These are phyloP conservation scores for Fringilla coelebs DNA, from an alignment of 2,797 vertebrate species.

Conservation along the genomic window DNA sequence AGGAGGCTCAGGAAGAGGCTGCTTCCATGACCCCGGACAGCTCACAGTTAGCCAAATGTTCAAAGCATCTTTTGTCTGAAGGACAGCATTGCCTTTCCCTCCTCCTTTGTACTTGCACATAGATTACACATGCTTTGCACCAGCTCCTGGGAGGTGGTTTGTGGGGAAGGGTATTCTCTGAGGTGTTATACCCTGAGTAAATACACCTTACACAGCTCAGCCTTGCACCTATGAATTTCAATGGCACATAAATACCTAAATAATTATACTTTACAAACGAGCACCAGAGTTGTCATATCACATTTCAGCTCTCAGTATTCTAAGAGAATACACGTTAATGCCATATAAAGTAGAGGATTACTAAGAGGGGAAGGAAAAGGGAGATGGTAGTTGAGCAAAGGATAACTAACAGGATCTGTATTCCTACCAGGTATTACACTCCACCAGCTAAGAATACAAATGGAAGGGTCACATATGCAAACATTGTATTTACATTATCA, in stretches of 20 bases:
- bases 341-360: not conserved
- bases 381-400: not conserved
- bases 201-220: not conserved
- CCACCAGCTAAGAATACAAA: not conserved
- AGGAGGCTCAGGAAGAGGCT: not conserved
- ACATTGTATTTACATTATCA: not conserved
- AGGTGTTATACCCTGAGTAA: not conserved
- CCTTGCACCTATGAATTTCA: not conserved
- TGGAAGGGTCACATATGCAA: not conserved
- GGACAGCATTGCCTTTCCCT: not conserved
- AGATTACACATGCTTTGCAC: not conserved
- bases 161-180: no score
- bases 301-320: not conserved
- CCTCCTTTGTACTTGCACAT: not conserved
- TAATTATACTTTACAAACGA: not conserved
- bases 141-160: not conserved
- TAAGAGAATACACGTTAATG: not conserved
- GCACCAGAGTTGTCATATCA: rapidly evolving
- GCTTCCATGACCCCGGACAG: not conserved
- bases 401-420: not conserved
- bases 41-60: not conserved
- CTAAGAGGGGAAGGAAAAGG: not conserved
- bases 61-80: not conserved
- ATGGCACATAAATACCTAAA: not conserved
- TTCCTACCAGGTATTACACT: not conserved